Percentiles rank a stretch among this genome's conserved stretches.
Conservation (phyloP, 2,797 vertebrate species). For the Acrocephalus scirpaceus region DNA sequence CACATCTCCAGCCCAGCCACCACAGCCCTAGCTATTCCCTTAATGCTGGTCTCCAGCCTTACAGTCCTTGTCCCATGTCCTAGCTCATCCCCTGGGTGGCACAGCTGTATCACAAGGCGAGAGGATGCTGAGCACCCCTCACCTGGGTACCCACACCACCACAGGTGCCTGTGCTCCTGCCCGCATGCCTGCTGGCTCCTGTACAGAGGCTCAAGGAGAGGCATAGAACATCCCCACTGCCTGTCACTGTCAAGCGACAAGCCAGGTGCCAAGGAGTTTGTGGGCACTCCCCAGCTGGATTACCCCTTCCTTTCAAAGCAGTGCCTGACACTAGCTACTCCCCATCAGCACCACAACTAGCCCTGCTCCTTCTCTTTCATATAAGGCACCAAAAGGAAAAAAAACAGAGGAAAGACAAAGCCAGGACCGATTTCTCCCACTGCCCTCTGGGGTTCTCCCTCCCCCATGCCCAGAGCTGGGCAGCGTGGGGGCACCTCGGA, state of each 20-base stretch:
- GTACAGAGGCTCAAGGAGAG: background rate
- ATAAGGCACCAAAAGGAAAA: background rate
- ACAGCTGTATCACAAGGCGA: accelerated
- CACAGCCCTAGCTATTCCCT: background rate
- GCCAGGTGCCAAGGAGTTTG: background rate
- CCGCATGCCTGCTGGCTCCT: accelerated
- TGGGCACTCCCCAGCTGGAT: background rate
- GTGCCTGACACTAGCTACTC: background rate
- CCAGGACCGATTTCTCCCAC: background rate
- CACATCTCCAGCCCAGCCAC: background rate
- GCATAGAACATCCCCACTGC: background rate
- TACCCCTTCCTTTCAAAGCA: slow-evolving; percentile 11
- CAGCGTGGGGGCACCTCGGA: accelerated
- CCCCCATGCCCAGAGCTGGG: background rate
- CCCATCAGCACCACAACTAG: background rate
- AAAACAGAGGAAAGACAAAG: background rate
- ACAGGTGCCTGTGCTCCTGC: background rate
- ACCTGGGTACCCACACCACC: background rate
- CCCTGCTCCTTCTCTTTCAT: background rate
- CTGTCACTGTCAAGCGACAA: background rate
- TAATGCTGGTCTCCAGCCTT: accelerated
- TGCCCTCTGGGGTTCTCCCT: background rate
- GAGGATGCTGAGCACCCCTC: background rate
- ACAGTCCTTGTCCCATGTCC: background rate
- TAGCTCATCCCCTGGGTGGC: accelerated